Evolutionary conservation across 2,888 invertebrate genomes (phyloP).

Genomic region (Oeneis ivallda): DNA sequence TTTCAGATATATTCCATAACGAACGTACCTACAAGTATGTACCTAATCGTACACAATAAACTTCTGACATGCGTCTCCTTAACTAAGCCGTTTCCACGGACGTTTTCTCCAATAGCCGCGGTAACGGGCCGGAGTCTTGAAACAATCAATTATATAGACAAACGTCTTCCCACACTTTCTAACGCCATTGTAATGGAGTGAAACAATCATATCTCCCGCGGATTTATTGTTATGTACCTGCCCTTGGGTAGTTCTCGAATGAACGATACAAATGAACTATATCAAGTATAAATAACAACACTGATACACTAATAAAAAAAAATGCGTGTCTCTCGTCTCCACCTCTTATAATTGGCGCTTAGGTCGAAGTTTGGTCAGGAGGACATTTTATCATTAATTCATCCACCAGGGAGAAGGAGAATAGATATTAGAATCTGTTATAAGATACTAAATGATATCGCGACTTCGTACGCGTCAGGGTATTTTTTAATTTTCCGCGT

Average conservation of each 20-base stretch:
- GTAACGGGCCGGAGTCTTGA: conserved; percentile 45
- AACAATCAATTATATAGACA: conserved; percentile 68
- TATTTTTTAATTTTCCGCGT: too few relatives aligned
- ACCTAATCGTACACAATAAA: neutral
- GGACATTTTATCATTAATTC: too few relatives aligned
- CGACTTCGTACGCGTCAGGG: too few relatives aligned
- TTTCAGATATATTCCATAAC: neutral
- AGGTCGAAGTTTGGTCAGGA: too few relatives aligned
- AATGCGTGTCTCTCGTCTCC: too few relatives aligned
- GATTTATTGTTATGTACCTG: conserved; percentile 39
- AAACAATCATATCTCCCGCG: conserved; percentile 65
- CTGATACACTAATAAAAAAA: neutral
- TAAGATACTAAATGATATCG: too few relatives aligned
- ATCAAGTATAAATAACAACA: neutral
- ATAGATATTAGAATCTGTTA: too few relatives aligned
- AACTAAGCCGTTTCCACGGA: conserved; percentile 44
- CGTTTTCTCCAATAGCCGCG: conserved; percentile 49
- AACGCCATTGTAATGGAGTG: conserved; percentile 67
- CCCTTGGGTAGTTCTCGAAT: neutral
- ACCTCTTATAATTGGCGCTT: too few relatives aligned
- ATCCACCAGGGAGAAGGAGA: too few relatives aligned
- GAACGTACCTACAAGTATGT: neutral
- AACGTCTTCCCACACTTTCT: conserved; percentile 77
- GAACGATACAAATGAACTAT: conserved; percentile 2
- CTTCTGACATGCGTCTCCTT: neutral